Evolutionary conservation across 2,888 invertebrate species (phyloP).

Genomic region (Melinaea menophilus): DNA sequence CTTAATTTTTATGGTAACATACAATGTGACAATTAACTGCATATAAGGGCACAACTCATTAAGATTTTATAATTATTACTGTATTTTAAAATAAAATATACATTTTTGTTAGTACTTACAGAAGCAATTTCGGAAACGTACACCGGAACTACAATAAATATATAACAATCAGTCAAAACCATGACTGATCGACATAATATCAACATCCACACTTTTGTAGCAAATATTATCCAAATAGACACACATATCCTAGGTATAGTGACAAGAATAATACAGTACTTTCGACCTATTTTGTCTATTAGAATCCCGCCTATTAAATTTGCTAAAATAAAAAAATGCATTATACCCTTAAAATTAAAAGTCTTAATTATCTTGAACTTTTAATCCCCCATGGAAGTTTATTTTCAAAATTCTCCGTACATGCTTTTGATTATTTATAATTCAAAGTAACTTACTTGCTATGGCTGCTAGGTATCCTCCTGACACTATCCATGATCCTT

Average conservation of each 20-base stretch:
- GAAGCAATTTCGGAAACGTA: slow-evolving; percentile 42
- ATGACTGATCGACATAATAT: slow-evolving; percentile 33
- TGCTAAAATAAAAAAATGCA: not conserved
- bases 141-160: slow-evolving; percentile 33
- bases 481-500: no score
- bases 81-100: no score
- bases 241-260: slow-evolving; percentile 33
- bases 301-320: no score
- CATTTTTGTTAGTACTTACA: slow-evolving; percentile 32
- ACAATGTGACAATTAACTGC: no score
- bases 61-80: no score
- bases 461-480: no score
- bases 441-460: not conserved
- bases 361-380: no score
- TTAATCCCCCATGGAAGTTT: no score
- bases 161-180: slow-evolving; percentile 27
- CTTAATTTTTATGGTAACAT: no score
- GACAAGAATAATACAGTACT: slow-evolving; percentile 25
- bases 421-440: not conserved
- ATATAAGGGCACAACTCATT: no score
- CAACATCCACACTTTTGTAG: slow-evolving; percentile 40
- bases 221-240: slow-evolving; percentile 11
- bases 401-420: no score
- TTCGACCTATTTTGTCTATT: slow-evolving; percentile 32
- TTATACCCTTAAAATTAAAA: no score